Conservation (phyloP, 2,888 invertebrate genomes). For the Pachydiplax longipennis region DNA sequence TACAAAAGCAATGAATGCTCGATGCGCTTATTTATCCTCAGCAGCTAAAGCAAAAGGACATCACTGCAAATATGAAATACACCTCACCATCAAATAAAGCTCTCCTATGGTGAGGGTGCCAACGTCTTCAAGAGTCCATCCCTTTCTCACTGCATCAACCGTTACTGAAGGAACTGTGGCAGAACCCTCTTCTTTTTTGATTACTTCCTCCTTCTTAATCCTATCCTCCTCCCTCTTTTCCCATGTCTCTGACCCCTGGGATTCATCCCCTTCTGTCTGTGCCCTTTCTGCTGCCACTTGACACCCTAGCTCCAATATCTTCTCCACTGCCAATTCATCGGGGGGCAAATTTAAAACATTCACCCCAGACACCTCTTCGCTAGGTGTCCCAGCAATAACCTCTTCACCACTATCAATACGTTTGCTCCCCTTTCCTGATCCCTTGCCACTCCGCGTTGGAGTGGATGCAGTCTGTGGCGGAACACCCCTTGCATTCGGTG, state of each 20-base stretch:
- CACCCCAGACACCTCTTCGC: constrained; percentile 57
- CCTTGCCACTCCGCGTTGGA: constrained; percentile 13
- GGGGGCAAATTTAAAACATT: not conserved
- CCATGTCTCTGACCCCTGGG: not conserved
- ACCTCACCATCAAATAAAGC: constrained; percentile 82
- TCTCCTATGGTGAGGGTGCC: constrained; percentile 88
- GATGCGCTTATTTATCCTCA: too few relatives aligned
- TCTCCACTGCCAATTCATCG: constrained; percentile 44
- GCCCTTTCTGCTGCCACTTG: constrained; percentile 51
- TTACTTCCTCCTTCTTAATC: not conserved
- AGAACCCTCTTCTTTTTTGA: not conserved
- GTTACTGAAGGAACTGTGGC: constrained; percentile 55
- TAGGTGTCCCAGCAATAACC: constrained; percentile 62
- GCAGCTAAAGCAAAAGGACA: too few relatives aligned
- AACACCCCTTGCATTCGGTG: not conserved
- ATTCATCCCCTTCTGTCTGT: constrained; percentile 59
- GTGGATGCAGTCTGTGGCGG: not conserved
- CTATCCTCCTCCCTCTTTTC: constrained; percentile 18
- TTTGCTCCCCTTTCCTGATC: not conserved
- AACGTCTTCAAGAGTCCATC: constrained; percentile 81
- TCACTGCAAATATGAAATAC: too few relatives aligned
- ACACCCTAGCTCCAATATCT: constrained; percentile 58
- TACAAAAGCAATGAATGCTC: too few relatives aligned
- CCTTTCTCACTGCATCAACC: constrained; percentile 65
- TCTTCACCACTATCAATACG: constrained; percentile 63